phyloP scores from a whole-genome alignment of 2,888 invertebrate genomes.

The Mayetiola destructor region DNA sequence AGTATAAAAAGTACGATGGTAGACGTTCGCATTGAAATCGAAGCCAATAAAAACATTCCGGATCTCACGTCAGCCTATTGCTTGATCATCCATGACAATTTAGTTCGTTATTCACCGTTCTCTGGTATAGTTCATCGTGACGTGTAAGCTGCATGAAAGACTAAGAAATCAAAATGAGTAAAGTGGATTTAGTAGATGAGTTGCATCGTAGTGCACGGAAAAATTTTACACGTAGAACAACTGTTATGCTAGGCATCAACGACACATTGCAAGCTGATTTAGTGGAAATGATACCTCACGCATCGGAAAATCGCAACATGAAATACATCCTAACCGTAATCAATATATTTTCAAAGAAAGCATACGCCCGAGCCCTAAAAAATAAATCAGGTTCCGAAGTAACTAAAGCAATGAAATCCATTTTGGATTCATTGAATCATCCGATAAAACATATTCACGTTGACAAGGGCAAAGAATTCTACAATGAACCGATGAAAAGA shows the following conservation, averaged over 20 bases:
- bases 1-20: constrained; percentile 21
- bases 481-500: constrained; percentile 20
- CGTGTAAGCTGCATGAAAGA: neutral
- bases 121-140: neutral
- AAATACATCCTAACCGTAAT: constrained; percentile 28
- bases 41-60: constrained; percentile 21
- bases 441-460: constrained; percentile 23
- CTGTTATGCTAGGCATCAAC: neutral
- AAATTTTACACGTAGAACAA: neutral
- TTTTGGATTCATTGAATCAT: neutral
- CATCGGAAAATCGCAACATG: constrained; percentile 24
- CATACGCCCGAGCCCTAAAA: constrained; percentile 28
- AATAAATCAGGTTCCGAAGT: constrained; percentile 25
- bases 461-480: constrained; percentile 25
- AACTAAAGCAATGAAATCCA: constrained; percentile 17
- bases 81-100: constrained; percentile 18
- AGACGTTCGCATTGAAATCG: constrained; percentile 23
- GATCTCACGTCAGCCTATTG: constrained; percentile 19
- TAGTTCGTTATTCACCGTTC: constrained; percentile 17
- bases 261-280: neutral
- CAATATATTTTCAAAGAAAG: constrained; percentile 31
- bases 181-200: neutral
- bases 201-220: neutral
- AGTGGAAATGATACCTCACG: constrained; percentile 20
- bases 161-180: neutral